These are phyloP conservation scores for Rhagoletis zephyria DNA, from an alignment of 1,140 invertebrate genomes.

Conservation along the genomic window DNA sequence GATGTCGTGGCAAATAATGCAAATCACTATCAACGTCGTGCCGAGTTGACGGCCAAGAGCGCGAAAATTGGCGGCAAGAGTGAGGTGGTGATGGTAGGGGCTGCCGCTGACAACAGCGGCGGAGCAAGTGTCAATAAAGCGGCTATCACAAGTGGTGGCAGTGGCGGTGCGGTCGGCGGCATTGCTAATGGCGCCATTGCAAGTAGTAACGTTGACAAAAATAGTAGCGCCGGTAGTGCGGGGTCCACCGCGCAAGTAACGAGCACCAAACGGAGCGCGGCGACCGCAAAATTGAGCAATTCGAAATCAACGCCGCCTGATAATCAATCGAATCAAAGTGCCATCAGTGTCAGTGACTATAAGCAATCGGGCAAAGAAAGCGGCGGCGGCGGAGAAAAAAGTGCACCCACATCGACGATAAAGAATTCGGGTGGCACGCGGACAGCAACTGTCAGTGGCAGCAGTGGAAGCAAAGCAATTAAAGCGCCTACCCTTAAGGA, in stretches of 20 bases:
- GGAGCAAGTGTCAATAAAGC: conserved; percentile 38
- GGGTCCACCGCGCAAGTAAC: background rate
- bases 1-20: background rate
- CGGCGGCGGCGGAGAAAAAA: background rate
- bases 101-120: background rate
- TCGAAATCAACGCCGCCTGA: conserved; percentile 22
- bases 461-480: conserved; percentile 46
- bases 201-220: conserved; percentile 55
- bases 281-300: conserved; percentile 32
- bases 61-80: background rate
- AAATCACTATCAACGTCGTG: background rate
- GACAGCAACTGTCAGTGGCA: conserved; percentile 32
- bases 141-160: conserved; percentile 4
- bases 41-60: background rate
- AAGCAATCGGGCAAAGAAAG: conserved; percentile 41
- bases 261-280: conserved; percentile 42
- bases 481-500: conserved; percentile 41
- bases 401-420: background rate
- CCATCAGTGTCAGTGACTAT: conserved; percentile 26
- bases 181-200: background rate
- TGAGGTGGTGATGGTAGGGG: background rate
- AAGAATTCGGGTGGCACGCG: background rate
- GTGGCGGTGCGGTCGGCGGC: background rate
- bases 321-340: conserved; percentile 50
- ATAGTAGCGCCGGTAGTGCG: conserved; percentile 31